A percentile compares a stretch with the other conserved stretches of the same genome.
These are phyloP conservation scores for Drosophila limbata DNA, from an alignment of 2,888 invertebrate species.

Conservation along the genomic window DNA sequence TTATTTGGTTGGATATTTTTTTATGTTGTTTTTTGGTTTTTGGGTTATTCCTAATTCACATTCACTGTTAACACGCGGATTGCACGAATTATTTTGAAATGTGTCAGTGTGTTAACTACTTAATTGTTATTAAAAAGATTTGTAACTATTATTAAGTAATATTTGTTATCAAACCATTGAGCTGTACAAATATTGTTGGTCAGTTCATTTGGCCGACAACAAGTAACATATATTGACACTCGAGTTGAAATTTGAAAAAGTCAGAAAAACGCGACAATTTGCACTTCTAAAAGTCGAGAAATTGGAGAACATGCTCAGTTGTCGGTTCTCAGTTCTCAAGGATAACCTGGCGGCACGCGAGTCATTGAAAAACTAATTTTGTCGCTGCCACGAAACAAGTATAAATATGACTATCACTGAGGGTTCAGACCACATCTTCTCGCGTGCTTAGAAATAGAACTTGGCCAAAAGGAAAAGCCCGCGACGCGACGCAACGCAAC, in stretches of 20 bases:
- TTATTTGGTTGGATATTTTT: background rate
- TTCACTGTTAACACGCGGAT: background rate
- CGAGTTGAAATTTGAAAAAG: background rate
- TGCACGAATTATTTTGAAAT: background rate
- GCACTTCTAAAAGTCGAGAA: background rate
- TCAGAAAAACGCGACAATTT: background rate
- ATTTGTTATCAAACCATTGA: background rate
- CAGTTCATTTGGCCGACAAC: background rate
- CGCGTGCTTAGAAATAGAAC: conserved; percentile 76
- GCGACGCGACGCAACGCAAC: conserved; percentile 15
- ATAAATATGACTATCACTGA: conserved; percentile 83
- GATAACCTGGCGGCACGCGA: conserved; percentile 80
- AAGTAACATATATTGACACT: background rate
- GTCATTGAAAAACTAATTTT: conserved; percentile 85
- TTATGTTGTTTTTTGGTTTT: background rate
- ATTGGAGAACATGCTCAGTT: conserved; percentile 12
- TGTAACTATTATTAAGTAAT: background rate
- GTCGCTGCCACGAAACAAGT: conserved; percentile 79
- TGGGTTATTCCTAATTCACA: background rate
- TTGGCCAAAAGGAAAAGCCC: conserved; percentile 60
- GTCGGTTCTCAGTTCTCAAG: conserved; percentile 24
- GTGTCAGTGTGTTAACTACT: background rate
- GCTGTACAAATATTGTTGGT: background rate
- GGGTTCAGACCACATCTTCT: conserved; percentile 69
- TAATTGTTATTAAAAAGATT: background rate